Evolutionary conservation across 2,797 vertebrate species (phyloP).

Genomic region (Poecile montanus): DNA sequence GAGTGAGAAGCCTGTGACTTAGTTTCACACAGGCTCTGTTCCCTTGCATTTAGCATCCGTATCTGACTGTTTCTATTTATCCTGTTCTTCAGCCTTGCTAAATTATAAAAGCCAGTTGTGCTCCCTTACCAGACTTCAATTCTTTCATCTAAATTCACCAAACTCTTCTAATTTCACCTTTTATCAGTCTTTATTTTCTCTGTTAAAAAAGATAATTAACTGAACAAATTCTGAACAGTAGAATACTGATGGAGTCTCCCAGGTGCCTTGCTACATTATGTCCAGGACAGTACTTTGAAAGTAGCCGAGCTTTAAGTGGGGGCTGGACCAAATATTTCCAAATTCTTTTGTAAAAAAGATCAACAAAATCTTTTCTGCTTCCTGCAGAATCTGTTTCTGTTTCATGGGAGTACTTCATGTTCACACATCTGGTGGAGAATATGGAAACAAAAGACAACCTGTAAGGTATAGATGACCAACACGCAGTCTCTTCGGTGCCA

Average conservation of each 20-base stretch:
- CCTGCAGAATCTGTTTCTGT: not conserved
- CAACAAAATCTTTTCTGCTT: not conserved
- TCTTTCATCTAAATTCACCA: not conserved
- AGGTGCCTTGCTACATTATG: not conserved
- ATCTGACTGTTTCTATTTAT: not conserved
- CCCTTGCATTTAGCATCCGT: no score
- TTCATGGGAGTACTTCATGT: not conserved
- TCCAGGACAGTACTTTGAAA: not conserved
- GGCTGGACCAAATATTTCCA: not conserved
- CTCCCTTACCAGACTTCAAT: not conserved
- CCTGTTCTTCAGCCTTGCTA: not conserved
- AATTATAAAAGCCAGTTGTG: not conserved
- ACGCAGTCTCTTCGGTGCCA: not conserved
- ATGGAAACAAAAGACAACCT: not conserved
- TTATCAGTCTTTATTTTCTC: not conserved
- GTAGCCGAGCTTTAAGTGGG: not conserved
- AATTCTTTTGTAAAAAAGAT: not conserved
- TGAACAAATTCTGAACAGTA: not conserved
- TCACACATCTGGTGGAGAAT: not conserved
- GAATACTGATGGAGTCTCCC: not conserved
- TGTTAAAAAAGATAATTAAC: not conserved
- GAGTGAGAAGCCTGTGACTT: no score
- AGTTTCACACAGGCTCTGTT: no score
- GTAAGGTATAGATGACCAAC: not conserved
- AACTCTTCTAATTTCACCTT: not conserved